phyloP scores from a whole-genome alignment of 2,113 vertebrate genomes.

The Salminus brasiliensis region DNA sequence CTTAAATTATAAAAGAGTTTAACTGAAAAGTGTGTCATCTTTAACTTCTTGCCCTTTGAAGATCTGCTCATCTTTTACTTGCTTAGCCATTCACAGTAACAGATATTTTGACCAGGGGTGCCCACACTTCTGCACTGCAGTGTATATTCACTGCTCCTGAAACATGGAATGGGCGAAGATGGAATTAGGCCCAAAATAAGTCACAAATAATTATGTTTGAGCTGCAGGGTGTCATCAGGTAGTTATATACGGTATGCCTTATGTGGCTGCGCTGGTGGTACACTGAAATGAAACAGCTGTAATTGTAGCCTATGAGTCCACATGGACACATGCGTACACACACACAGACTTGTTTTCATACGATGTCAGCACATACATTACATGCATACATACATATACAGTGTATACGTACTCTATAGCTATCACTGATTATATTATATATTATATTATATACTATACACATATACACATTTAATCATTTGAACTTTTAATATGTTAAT shows the following conservation, averaged over 20 bases:
- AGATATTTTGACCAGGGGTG: no score
- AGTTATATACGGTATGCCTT: conserved; percentile 18
- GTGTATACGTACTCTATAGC: no score
- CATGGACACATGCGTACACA: conserved; percentile 6
- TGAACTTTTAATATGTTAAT: no score
- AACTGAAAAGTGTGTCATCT: no score
- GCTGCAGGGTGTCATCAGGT: conserved; percentile 1
- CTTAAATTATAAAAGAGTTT: no score
- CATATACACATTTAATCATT: no score
- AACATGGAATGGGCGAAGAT: background rate
- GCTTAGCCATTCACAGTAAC: no score
- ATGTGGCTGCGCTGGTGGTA: background rate
- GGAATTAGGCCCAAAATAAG: background rate
- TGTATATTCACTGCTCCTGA: background rate
- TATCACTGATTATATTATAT: no score
- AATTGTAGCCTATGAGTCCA: conserved; percentile 30
- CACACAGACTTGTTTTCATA: background rate
- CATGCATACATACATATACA: background rate
- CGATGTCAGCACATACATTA: background rate
- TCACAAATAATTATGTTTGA: background rate
- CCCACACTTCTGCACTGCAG: no score
- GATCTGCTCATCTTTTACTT: no score
- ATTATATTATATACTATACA: no score
- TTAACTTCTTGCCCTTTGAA: no score
- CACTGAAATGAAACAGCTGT: conserved; percentile 25